Evolutionary conservation across 2,888 invertebrate genomes (phyloP).

Genomic region (Physocephala rufipes): DNA sequence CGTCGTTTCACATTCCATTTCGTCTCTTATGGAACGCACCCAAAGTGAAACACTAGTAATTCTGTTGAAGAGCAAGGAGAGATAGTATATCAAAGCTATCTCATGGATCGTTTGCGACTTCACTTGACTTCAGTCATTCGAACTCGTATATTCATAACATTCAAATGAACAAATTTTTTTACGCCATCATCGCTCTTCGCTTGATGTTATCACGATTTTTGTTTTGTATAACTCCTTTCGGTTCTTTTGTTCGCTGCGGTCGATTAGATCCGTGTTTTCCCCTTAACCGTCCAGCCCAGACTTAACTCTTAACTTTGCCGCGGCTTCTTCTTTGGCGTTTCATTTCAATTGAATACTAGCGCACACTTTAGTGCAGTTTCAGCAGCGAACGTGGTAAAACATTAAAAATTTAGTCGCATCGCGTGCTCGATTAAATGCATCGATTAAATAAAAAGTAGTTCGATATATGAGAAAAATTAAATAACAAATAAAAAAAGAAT

Average conservation of each 20-base stretch:
- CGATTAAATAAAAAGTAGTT: background rate
- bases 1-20: no score
- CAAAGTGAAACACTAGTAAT: no score
- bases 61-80: background rate
- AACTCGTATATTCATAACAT: background rate
- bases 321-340: background rate
- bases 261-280: background rate
- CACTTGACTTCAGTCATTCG: no score
- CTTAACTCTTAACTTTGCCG: background rate
- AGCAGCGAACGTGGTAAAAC: slow-evolving; percentile 23
- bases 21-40: no score
- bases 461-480: background rate
- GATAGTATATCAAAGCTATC: background rate
- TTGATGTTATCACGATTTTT: background rate
- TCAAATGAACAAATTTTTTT: background rate
- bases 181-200: slow-evolving; percentile 16
- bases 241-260: background rate
- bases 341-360: slow-evolving; percentile 11
- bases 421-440: background rate
- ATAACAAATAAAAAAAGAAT: background rate
- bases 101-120: background rate
- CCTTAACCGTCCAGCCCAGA: no score
- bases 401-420: background rate
- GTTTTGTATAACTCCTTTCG: slow-evolving; percentile 2
- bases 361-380: slow-evolving; percentile 21